Conservation (phyloP, 2,797 vertebrate species). For the Thamnophis elegans region DNA sequence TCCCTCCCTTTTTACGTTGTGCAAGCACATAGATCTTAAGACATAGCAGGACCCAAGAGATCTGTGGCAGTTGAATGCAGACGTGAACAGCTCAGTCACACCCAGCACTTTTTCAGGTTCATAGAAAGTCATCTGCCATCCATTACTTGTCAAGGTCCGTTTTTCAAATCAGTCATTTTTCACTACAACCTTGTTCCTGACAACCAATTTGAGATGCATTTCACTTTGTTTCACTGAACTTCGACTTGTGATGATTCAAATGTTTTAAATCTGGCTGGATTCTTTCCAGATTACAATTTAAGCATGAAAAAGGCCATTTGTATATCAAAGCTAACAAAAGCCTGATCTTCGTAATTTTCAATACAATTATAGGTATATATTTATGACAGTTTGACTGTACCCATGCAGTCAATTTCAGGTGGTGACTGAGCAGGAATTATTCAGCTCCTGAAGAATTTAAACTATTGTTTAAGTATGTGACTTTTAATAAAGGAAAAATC, state of each 20-base stretch:
- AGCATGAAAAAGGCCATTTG: not conserved
- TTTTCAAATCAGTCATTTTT: not conserved
- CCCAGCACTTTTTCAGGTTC: constrained; percentile 49
- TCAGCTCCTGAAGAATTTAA: not conserved
- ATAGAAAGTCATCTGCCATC: constrained; percentile 26
- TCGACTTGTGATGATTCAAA: not conserved
- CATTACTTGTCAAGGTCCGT: not conserved
- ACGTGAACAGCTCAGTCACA: constrained; percentile 28
- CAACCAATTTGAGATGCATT: not conserved
- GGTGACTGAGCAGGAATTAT: not conserved
- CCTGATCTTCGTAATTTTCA: not conserved
- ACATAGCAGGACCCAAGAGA: constrained; percentile 39
- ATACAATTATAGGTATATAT: not conserved
- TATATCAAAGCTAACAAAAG: not conserved
- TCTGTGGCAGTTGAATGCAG: not conserved
- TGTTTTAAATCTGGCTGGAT: not conserved
- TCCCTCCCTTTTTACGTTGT: constrained; percentile 5
- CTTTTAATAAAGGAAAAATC: not conserved
- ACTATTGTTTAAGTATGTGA: not conserved
- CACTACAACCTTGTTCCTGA: not conserved
- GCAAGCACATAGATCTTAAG: not conserved
- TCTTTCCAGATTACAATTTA: not conserved
- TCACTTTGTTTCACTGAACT: not conserved
- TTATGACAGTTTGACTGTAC: not conserved
- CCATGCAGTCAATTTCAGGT: not conserved